These are phyloP conservation scores for Carollia perspicillata DNA, from an alignment of 2,113 vertebrate species.

Conservation along the genomic window DNA sequence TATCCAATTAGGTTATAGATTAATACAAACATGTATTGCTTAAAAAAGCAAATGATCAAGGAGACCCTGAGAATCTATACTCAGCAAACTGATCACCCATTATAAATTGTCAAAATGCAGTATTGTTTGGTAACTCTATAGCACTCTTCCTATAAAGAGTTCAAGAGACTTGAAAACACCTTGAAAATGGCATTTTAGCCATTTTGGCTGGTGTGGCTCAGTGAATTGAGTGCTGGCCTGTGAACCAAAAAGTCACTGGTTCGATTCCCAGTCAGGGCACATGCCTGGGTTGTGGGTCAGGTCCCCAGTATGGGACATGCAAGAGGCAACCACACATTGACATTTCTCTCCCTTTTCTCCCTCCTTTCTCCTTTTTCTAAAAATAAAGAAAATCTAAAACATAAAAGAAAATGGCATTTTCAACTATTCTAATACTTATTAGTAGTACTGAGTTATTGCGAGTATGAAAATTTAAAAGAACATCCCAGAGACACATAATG, in stretches of 20 bases:
- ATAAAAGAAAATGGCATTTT: background rate
- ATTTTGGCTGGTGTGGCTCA: no score
- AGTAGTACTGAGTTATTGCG: background rate
- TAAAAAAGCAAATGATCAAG: slow-evolving; percentile 35
- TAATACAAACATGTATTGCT: background rate
- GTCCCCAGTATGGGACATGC: no score
- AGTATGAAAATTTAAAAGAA: background rate
- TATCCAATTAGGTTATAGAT: background rate
- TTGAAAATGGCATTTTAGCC: background rate
- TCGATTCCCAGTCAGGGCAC: no score
- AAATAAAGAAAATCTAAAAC: no score
- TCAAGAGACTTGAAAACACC: background rate
- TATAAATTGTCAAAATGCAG: background rate
- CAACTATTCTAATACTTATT: background rate
- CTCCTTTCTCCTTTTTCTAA: no score
- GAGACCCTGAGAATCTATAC: background rate
- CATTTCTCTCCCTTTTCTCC: no score
- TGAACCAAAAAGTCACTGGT: no score
- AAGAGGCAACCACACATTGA: no score
- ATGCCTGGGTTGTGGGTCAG: no score
- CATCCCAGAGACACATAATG: background rate
- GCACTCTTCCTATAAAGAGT: background rate
- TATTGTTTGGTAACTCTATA: background rate
- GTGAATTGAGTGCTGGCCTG: no score
- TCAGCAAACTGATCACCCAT: background rate